Evolutionary conservation across 2,113 vertebrate species (phyloP).

Genomic region (Lepidothrix coronata): DNA sequence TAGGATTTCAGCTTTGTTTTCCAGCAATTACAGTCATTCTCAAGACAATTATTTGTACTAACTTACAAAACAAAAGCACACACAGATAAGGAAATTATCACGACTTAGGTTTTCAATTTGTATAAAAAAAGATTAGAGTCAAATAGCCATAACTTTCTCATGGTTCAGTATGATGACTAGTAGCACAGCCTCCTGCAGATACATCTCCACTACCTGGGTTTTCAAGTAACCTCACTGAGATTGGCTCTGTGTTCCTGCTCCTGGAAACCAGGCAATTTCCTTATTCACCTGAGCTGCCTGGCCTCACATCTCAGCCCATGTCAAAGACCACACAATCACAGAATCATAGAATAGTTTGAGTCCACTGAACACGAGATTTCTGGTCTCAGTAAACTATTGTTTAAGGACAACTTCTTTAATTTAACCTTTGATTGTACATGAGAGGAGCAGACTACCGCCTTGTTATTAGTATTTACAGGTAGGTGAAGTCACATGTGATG

Average conservation of each 20-base stretch:
- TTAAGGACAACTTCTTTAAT: neutral
- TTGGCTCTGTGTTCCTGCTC: fast-evolving
- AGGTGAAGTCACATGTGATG: neutral
- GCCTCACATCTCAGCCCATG: neutral
- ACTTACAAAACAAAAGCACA: neutral
- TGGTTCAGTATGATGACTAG: neutral
- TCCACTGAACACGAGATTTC: neutral
- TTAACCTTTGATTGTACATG: neutral
- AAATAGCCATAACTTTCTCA: neutral
- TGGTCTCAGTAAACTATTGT: neutral
- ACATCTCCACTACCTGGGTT: neutral
- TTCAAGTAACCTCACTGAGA: neutral
- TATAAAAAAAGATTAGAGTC: neutral
- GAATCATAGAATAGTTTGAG: neutral
- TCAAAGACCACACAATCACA: too few relatives aligned
- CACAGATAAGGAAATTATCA: neutral
- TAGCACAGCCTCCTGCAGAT: neutral
- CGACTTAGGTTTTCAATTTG: neutral
- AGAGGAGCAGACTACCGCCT: neutral
- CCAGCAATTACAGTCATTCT: neutral
- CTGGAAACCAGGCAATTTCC: neutral
- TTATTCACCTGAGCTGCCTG: neutral
- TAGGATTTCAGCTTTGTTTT: constrained; percentile 10
- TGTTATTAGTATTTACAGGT: neutral
- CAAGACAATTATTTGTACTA: neutral